phyloP scores from a whole-genome alignment of 2,888 invertebrate genomes.

The Gastrophysa polygoni region DNA sequence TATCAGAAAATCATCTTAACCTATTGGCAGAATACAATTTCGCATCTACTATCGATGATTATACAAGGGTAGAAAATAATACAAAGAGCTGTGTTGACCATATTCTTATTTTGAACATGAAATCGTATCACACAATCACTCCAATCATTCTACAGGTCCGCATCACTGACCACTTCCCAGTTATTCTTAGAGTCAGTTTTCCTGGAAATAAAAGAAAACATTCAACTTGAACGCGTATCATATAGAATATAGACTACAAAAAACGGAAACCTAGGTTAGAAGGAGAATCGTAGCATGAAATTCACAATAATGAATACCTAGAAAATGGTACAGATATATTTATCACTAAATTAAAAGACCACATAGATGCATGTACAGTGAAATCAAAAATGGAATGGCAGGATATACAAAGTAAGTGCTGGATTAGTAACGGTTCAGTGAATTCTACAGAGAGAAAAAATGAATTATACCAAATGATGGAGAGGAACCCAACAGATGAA shows the following conservation, averaged over 20 bases:
- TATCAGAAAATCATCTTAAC: too few species aligned
- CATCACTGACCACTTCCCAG: slow-evolving; percentile 2
- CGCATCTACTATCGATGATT: not conserved
- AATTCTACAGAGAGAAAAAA: not conserved
- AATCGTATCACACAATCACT: too few species aligned
- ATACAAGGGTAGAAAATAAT: too few species aligned
- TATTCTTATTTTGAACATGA: not conserved
- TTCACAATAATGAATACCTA: not conserved
- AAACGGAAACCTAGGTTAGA: not conserved
- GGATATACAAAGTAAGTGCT: slow-evolving; percentile 1
- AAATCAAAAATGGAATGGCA: too few species aligned
- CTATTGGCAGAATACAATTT: not conserved
- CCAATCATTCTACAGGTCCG: slow-evolving; percentile 4
- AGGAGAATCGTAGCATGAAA: slow-evolving; percentile 1
- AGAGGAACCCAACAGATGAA: too few species aligned
- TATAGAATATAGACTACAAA: not conserved
- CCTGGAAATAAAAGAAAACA: slow-evolving; percentile 1
- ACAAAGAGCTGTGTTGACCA: too few species aligned
- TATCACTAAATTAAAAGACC: not conserved
- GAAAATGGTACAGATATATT: slow-evolving; percentile 2
- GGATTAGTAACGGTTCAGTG: slow-evolving; percentile 2
- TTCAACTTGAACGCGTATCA: not conserved
- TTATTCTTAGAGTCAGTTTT: not conserved
- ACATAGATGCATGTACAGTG: too few species aligned
- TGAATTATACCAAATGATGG: too few species aligned